Conservation (phyloP, 2,113 vertebrate genomes). For the Andinoacara biseriatus region DNA sequence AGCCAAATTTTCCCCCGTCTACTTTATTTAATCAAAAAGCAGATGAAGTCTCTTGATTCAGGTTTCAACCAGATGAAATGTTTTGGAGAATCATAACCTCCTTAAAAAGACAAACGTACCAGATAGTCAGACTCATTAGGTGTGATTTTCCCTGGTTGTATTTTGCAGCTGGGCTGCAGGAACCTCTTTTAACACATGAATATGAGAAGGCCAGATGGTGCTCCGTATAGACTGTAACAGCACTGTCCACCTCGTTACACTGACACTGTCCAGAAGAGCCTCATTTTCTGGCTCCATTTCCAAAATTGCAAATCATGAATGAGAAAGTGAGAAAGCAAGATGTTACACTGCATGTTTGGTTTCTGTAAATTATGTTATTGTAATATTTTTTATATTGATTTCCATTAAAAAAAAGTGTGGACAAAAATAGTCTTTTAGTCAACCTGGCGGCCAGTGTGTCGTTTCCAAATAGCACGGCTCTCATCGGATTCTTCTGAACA, state of each 20-base stretch:
- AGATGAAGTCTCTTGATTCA: neutral
- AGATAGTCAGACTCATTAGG: slow-evolving; percentile 55
- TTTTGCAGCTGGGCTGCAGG: slow-evolving; percentile 64
- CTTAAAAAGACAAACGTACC: slow-evolving; percentile 58
- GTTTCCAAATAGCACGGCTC: neutral
- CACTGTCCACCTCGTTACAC: slow-evolving; percentile 67
- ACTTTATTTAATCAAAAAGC: slow-evolving; percentile 31
- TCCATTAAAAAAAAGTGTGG: neutral
- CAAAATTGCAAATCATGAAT: slow-evolving; percentile 43
- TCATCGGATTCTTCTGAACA: neutral
- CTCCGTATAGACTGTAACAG: slow-evolving; percentile 50
- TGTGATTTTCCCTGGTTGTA: slow-evolving; percentile 59
- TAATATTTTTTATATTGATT: neutral
- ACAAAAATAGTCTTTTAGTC: neutral
- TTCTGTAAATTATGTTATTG: neutral
- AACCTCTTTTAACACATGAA: slow-evolving; percentile 62
- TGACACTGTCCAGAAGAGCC: slow-evolving; percentile 60
- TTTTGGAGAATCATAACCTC: slow-evolving; percentile 32
- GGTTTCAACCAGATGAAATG: slow-evolving; percentile 44
- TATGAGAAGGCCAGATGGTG: slow-evolving; percentile 69
- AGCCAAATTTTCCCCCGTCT: slow-evolving; percentile 15
- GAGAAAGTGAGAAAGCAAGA: neutral
- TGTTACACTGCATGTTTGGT: neutral
- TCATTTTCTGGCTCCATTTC: slow-evolving; percentile 42
- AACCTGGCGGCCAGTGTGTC: neutral